phyloP scores from a whole-genome alignment of 2,113 vertebrate genomes.

The Antechinus stuartii region DNA sequence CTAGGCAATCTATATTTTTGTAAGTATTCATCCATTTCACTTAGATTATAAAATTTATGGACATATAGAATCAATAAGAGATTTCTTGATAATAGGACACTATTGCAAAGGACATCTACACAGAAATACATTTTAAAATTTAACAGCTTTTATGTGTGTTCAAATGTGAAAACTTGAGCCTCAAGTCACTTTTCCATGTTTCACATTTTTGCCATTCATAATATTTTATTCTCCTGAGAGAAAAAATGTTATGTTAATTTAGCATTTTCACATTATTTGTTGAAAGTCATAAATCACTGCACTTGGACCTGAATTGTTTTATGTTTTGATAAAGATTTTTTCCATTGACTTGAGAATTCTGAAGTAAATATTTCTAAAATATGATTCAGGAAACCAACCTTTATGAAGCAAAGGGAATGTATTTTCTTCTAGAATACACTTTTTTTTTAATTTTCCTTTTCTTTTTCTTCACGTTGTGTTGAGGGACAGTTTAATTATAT shows the following conservation, averaged over 20 bases:
- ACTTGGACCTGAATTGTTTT: neutral
- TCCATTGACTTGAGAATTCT: neutral
- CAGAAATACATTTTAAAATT: neutral
- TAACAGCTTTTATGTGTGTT: neutral
- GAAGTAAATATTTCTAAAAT: neutral
- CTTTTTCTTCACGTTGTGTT: neutral
- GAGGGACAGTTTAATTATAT: neutral
- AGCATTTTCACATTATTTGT: neutral
- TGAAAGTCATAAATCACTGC: neutral
- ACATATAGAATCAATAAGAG: no score
- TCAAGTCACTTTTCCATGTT: neutral
- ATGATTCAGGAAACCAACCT: neutral
- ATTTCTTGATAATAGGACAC: neutral
- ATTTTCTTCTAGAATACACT: neutral
- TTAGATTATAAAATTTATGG: no score
- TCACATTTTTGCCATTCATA: neutral
- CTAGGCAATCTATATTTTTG: no score
- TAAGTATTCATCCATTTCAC: no score
- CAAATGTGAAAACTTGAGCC: neutral
- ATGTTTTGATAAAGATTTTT: neutral
- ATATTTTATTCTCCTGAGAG: neutral
- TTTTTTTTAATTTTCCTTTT: neutral
- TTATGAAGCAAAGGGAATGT: neutral
- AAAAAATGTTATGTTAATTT: neutral
- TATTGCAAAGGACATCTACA: neutral